phyloP scores from a whole-genome alignment of 2,888 invertebrate genomes.

The Sussaba pulchella region DNA sequence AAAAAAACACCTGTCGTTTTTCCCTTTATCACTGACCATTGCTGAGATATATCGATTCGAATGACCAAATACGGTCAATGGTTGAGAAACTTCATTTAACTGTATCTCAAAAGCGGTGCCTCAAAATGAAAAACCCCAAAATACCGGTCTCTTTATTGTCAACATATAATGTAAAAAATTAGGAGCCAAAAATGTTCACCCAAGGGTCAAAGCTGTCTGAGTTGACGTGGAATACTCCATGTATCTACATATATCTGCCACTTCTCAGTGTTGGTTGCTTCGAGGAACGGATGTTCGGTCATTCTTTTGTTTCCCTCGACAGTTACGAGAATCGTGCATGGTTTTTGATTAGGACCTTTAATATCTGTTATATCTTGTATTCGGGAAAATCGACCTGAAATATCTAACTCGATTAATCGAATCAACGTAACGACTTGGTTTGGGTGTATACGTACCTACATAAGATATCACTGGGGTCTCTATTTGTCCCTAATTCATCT shows the following conservation, averaged over 20 bases:
- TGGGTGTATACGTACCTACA: conserved; percentile 30
- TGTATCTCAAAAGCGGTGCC: no score
- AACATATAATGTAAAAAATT: no score
- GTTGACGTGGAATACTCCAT: neutral
- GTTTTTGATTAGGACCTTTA: conserved; percentile 58
- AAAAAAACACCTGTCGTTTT: no score
- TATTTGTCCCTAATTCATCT: conserved; percentile 45
- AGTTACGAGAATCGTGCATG: conserved; percentile 58
- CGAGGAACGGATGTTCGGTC: conserved; percentile 70
- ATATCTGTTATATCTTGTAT: no score
- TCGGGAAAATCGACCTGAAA: conserved; percentile 39
- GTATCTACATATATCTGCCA: conserved; percentile 22
- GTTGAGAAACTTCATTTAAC: no score
- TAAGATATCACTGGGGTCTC: conserved; percentile 22
- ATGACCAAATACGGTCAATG: no score
- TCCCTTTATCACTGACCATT: no score
- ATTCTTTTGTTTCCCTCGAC: conserved; percentile 61
- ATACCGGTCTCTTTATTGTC: no score
- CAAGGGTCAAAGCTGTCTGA: no score
- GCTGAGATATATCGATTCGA: no score
- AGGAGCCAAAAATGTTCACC: no score
- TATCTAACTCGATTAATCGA: conserved; percentile 28
- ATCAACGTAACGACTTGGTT: conserved; percentile 40
- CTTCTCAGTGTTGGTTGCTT: conserved; percentile 47
- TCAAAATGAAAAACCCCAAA: no score